Evolutionary conservation across 2,797 vertebrate genomes (phyloP).

Genomic region (Sebastes wilsoni): DNA sequence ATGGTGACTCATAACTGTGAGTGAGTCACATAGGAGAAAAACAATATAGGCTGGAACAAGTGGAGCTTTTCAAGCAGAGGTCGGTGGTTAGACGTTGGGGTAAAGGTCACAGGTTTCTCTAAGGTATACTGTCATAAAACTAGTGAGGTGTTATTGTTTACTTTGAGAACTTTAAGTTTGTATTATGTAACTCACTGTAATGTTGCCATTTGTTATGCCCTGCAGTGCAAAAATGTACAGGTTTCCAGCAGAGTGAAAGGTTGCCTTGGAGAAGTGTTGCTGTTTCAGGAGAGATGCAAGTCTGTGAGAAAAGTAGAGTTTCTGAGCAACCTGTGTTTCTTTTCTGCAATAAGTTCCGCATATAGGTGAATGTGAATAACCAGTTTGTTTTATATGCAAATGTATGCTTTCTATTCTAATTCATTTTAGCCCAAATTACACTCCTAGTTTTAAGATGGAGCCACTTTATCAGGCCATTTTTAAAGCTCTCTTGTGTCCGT

Average conservation of each 20-base stretch:
- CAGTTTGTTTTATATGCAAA: neutral
- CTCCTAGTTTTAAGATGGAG: neutral
- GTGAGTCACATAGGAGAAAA: slow-evolving; percentile 47
- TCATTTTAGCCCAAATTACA: neutral
- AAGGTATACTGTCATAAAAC: slow-evolving; percentile 32
- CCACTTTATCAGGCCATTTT: neutral
- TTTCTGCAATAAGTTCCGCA: neutral
- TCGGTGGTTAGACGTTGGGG: slow-evolving; percentile 15
- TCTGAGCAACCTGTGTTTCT: neutral
- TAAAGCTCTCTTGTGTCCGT: neutral
- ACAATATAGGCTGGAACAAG: slow-evolving; percentile 14
- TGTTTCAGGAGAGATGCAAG: slow-evolving; percentile 2
- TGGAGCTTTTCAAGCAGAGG: slow-evolving; percentile 16
- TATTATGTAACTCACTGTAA: slow-evolving; percentile 37
- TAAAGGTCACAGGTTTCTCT: slow-evolving; percentile 42
- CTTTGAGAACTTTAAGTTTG: slow-evolving; percentile 23
- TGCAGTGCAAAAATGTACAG: slow-evolving; percentile 21
- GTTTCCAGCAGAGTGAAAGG: slow-evolving; percentile 45
- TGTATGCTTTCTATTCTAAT: neutral
- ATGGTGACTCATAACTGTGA: slow-evolving; percentile 64
- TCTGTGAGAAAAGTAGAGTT: neutral
- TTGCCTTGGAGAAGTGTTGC: slow-evolving; percentile 32
- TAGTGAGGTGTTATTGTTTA: slow-evolving; percentile 28
- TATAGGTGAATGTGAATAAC: neutral
- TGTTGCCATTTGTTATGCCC: slow-evolving; percentile 42